Base-by-base conservation (phyloP, 92 coral and sea anemone species). In the Porites divaricata region DNA sequence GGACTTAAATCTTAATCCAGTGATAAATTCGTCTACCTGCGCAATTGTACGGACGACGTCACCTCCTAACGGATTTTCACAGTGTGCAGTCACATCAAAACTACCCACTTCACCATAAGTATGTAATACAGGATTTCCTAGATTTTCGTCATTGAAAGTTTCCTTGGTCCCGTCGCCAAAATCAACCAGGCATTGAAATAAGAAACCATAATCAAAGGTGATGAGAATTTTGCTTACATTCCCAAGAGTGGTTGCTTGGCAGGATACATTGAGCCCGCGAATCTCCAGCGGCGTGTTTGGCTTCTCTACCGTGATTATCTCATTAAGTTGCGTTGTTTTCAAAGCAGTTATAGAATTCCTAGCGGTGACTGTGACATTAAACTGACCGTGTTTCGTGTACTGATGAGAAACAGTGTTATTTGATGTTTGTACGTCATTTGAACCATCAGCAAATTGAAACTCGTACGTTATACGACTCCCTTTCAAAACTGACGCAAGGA, bases 401-500 rank as follows among this genome's bases (percentile, higher is more conserved):
- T 21, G 63, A 65, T 94, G 85, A 8, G 41, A 74, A 64, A 72
- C 83, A 41, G 58, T 52, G 67, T 76, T 64, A 17, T 51, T 79
- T 15, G 64, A 0, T 6, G 79, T 81, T 15, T 62, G 50, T 4
- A 81, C 75, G 51, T 62, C 84, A 5, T 48, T 79, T 21, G 83
- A 75, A 1, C 90, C 91, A 88, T 95, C 98, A 19, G 88, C 94
- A 49, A 93, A 92, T 53, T 90, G 90, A 72, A 81, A 85, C 15
- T 28, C 75, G 65, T 83, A 93, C 2, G 28, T 61, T 11, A 93
- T 88, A 1, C 72, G 57, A n/a, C 90, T 77, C 70, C 95, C 98
- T 22, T 81, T 66, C 23, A 77, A 49, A 6, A 85, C 49, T 2
- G 66, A 17, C 28, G 83, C 84, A 17, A 59, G 17, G 17, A 91